Evolutionary conservation across 2,797 vertebrate genomes (phyloP).

Genomic region (Platyrinchus mystaceus): DNA sequence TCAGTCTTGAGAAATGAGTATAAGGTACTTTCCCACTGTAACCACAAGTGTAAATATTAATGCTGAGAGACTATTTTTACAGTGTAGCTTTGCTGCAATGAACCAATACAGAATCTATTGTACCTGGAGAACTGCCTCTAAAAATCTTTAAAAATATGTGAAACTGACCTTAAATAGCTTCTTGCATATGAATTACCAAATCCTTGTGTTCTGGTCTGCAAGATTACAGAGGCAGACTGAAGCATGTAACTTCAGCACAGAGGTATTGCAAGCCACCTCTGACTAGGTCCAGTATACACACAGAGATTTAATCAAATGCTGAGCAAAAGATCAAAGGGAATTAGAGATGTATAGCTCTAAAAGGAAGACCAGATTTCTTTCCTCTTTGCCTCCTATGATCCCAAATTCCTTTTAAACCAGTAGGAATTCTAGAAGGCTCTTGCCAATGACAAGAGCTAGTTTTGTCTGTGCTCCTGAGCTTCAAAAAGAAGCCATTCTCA

Average conservation of each 20-base stretch:
- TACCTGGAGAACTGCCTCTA: not conserved
- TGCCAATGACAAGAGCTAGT: not conserved
- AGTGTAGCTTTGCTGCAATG: not conserved
- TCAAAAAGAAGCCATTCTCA: not conserved
- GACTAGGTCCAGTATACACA: not conserved
- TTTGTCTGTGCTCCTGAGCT: not conserved
- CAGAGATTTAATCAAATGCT: constrained; percentile 33
- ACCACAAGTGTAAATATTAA: constrained; percentile 19
- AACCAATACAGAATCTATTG: not conserved
- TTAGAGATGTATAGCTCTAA: not conserved
- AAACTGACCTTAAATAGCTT: constrained; percentile 19
- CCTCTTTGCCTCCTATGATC: constrained; percentile 25
- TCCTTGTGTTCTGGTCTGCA: constrained; percentile 20
- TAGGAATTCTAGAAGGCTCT: constrained; percentile 10
- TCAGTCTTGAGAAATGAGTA: not conserved
- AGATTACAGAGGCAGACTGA: not conserved
- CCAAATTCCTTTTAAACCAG: constrained; percentile 35
- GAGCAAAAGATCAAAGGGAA: constrained; percentile 48
- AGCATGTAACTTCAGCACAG: not conserved
- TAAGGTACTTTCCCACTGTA: not conserved
- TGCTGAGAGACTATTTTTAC: not conserved
- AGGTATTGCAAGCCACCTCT: not conserved
- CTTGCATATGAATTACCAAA: not conserved
- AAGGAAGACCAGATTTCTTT: not conserved
- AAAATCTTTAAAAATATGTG: not conserved